Percentiles rank a stretch among this genome's conserved stretches.
Evolutionary conservation across 2,888 invertebrate species (phyloP).

Genomic region (Carterocephalus palaemon): DNA sequence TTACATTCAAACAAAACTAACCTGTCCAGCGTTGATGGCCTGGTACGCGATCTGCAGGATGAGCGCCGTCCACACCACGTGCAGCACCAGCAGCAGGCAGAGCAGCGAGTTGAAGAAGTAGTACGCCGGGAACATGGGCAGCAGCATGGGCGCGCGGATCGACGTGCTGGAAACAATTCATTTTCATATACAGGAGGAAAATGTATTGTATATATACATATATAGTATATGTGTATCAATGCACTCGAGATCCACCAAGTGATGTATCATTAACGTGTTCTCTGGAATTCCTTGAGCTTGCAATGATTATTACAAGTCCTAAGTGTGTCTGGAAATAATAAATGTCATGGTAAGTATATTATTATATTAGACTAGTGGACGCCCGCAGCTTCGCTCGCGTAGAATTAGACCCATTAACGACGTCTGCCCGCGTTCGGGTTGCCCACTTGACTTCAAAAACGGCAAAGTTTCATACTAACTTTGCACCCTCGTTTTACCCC

Average conservation of each 20-base stretch:
- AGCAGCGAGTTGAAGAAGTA: slow-evolving; percentile 95
- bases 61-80: slow-evolving; percentile 95
- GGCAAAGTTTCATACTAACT: too few species aligned
- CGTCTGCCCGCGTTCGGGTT: too few species aligned
- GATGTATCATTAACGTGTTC: slow-evolving; percentile 2
- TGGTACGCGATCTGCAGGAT: slow-evolving; percentile 92
- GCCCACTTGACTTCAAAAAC: too few species aligned
- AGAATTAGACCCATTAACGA: too few species aligned
- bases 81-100: slow-evolving; percentile 87
- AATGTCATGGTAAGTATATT: too few species aligned
- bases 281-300: background rate
- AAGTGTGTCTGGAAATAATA: slow-evolving; percentile 12
- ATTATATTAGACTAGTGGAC: too few species aligned
- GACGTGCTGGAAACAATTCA: slow-evolving; percentile 85
- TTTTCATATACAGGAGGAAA: slow-evolving; percentile 11
- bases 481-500: too few species aligned
- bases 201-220: slow-evolving; percentile 10
- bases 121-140: slow-evolving; percentile 95
- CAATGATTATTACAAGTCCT: background rate
- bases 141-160: slow-evolving; percentile 88
- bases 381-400: too few species aligned
- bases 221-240: too few species aligned
- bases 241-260: slow-evolving; percentile 4
- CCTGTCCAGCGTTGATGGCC: slow-evolving; percentile 84
- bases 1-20: slow-evolving; percentile 46